phyloP scores from a whole-genome alignment of 2,888 invertebrate genomes.

The Spodoptera picta region DNA sequence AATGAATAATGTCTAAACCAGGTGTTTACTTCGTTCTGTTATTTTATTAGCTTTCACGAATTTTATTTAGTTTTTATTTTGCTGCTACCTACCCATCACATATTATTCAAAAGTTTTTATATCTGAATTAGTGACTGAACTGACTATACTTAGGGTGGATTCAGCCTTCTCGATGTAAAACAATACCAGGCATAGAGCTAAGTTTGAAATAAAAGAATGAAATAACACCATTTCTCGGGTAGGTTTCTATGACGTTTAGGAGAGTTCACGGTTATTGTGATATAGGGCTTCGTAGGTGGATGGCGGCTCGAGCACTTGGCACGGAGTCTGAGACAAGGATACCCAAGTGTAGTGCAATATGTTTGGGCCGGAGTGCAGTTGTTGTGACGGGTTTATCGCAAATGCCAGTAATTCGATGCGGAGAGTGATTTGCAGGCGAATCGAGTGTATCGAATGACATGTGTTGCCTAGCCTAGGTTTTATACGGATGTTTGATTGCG shows the following conservation, averaged over 20 bases:
- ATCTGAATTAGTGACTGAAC: slow-evolving; percentile 3
- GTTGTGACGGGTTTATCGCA: slow-evolving; percentile 49
- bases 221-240: slow-evolving; percentile 49
- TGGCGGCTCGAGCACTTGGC: slow-evolving; percentile 54
- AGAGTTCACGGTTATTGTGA: slow-evolving; percentile 63
- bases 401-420: slow-evolving; percentile 43
- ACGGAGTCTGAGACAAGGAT: slow-evolving; percentile 8
- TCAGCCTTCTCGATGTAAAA: neutral
- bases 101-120: neutral
- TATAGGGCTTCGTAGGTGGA: slow-evolving; percentile 56
- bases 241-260: slow-evolving; percentile 77
- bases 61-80: neutral
- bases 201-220: slow-evolving; percentile 48
- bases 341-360: slow-evolving; percentile 12
- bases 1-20: slow-evolving; percentile 46
- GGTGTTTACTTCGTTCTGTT: slow-evolving; percentile 51
- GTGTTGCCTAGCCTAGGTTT: slow-evolving; percentile 28
- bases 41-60: slow-evolving; percentile 21
- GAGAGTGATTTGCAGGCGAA: slow-evolving; percentile 11
- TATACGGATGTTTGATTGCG: slow-evolving; percentile 12
- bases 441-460: neutral
- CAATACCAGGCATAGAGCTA: neutral
- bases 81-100: slow-evolving; percentile 1
- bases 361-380: slow-evolving; percentile 36
- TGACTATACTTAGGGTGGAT: neutral